Base-by-base conservation (phyloP, 2,888 invertebrate species). In the Folsomia manolachei region DNA sequence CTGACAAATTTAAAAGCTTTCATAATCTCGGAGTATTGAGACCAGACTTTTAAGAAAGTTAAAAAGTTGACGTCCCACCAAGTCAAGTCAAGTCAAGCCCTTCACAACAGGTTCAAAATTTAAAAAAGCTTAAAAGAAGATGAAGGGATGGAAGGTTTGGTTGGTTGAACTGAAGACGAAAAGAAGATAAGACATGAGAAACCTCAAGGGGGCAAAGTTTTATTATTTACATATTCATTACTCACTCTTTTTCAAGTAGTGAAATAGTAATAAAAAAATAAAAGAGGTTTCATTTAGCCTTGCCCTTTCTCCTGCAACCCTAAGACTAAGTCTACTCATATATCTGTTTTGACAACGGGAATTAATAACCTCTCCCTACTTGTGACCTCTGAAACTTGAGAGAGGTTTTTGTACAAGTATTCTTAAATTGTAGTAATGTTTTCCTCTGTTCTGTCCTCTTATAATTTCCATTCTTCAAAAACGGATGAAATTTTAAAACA, bases 191-290 rank as follows among this genome's bases (percentile, higher is more conserved):
- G 56, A 56, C 56, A 56, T 56, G 56, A 56, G 56, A 56, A 56
- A 21, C 56, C 56, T 56, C 56, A 56, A 56, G 56, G 56, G 56
- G 19, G 56, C 56, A 56, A 56, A 56, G 56, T 56, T 56, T 39
- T 56, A 56, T 56, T 56, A 56, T 56, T 56, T 56, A 56, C 56
- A 56, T 56, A 56, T 56, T 56, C 56, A 56, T 56, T 56, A 56
- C 56, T 56, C 39, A 39, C 4, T 14, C 39, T 14, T n/a, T 56
- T 56, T 19, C 18, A 56, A 56, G 56, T 18, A 7, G 7, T 56
- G 18, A 56, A 21, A 56, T 56, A 21, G n/a, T 14, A 56, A 56
- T 14, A 56, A 14, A 56, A 56, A 14, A 56, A 39, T 39, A 39
- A 39, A 39, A 4, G n/a, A n/a, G 39, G 39, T 39, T 39, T 39